Evolutionary conservation across 2,888 invertebrate species (phyloP).

Genomic region (Phortica okadai): DNA sequence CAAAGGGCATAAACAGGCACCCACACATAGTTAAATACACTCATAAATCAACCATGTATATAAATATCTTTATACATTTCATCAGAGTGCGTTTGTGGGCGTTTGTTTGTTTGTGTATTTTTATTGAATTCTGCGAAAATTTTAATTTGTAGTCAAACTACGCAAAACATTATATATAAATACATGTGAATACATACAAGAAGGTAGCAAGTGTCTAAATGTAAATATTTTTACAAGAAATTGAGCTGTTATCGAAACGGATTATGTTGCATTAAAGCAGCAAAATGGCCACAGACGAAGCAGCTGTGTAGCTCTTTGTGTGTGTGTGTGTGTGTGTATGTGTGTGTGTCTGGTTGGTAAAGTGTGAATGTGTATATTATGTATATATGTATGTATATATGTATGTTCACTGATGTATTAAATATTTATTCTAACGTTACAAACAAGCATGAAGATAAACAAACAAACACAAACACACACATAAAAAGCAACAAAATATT

Average conservation of each 20-base stretch:
- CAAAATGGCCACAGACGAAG: neutral
- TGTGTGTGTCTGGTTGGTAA: too few relatives aligned
- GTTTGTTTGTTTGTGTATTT: neutral
- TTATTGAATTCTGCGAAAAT: slow-evolving; percentile 4
- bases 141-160: slow-evolving; percentile 17
- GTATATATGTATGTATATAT: neutral
- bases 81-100: neutral
- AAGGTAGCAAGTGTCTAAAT: slow-evolving; percentile 14
- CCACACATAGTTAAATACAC: slow-evolving; percentile 23
- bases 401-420: neutral
- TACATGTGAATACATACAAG: neutral
- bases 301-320: neutral
- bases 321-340: too few relatives aligned
- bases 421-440: slow-evolving; percentile 8
- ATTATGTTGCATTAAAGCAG: slow-evolving; percentile 49
- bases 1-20: neutral
- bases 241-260: slow-evolving; percentile 56
- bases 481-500: neutral
- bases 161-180: neutral
- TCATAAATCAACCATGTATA: slow-evolving; percentile 22
- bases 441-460: neutral
- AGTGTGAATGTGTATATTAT: neutral
- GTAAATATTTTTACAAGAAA: slow-evolving; percentile 57
- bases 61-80: neutral
- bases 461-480: neutral